Percentiles rank a stretch among this genome's conserved stretches.
These are phyloP conservation scores for Leuciscus idus DNA, from an alignment of 2,113 vertebrate species.

Conservation along the genomic window DNA sequence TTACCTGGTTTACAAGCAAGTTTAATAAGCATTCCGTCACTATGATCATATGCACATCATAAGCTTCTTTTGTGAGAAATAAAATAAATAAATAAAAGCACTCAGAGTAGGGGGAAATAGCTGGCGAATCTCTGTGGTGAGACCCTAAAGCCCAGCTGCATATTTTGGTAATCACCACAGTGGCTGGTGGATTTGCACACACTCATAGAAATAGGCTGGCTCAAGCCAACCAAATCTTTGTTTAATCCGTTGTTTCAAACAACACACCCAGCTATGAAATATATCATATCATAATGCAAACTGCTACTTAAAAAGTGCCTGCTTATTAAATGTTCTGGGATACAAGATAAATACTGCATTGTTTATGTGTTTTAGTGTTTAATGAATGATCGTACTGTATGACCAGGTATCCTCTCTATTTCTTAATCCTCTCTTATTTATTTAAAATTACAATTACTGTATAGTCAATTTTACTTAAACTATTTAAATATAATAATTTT, in stretches of 20 bases:
- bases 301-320: conserved; percentile 37
- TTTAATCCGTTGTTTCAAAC: conserved; percentile 63
- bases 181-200: conserved; percentile 62
- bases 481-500: not conserved
- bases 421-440: not conserved
- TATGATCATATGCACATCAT: conserved; percentile 62
- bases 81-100: conserved; percentile 57
- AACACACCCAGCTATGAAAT: conserved; percentile 50
- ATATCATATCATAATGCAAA: conserved; percentile 52
- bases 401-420: no score
- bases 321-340: conserved; percentile 48
- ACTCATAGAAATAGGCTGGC: conserved; percentile 50
- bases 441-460: not conserved
- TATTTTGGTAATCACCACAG: conserved; percentile 58
- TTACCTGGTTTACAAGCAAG: conserved; percentile 70
- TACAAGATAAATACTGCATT: conserved; percentile 4
- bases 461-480: not conserved
- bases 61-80: conserved; percentile 64
- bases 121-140: conserved; percentile 50
- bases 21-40: conserved; percentile 64
- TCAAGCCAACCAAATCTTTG: conserved; percentile 58
- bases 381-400: not conserved
- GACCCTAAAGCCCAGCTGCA: conserved; percentile 52
- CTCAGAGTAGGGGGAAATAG: conserved; percentile 51
- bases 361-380: no score